phyloP scores from a whole-genome alignment of 2,888 invertebrate genomes.

The Blastobasis adustella region DNA sequence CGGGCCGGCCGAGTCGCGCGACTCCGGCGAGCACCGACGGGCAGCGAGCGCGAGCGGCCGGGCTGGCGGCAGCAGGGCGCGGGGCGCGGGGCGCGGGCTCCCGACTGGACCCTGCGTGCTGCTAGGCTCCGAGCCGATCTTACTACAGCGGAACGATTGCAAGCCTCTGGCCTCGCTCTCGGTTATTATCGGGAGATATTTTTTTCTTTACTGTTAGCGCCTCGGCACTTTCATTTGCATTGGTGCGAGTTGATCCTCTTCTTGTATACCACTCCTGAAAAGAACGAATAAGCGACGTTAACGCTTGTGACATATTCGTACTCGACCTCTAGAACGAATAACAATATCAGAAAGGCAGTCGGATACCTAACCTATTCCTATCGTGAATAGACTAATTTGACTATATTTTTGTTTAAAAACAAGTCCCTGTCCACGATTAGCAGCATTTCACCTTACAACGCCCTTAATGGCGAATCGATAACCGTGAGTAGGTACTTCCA shows the following conservation, averaged over 20 bases:
- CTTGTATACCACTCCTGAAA: slow-evolving; percentile 63
- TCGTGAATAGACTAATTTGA: too few relatives aligned
- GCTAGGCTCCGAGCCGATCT: slow-evolving; percentile 17
- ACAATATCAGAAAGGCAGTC: slow-evolving; percentile 30
- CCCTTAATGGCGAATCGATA: background rate
- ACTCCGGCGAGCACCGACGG: slow-evolving; percentile 72
- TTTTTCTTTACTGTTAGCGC: slow-evolving; percentile 33
- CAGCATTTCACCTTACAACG: too few relatives aligned
- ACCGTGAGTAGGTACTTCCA: slow-evolving; percentile 5
- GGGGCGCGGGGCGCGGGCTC: slow-evolving; percentile 33
- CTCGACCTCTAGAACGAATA: background rate
- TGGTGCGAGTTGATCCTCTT: slow-evolving; percentile 23
- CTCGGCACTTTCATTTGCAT: slow-evolving; percentile 51
- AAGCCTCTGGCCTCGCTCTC: too few relatives aligned
- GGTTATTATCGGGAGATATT: slow-evolving; percentile 27
- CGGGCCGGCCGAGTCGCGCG: slow-evolving; percentile 71
- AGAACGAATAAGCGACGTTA: slow-evolving; percentile 15
- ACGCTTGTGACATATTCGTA: too few relatives aligned
- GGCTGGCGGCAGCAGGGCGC: slow-evolving; percentile 51
- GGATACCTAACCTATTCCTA: slow-evolving; percentile 6
- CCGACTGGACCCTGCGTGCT: slow-evolving; percentile 36
- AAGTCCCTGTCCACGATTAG: too few relatives aligned
- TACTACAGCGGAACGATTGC: too few relatives aligned
- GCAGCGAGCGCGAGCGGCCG: slow-evolving; percentile 59
- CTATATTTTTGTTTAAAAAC: too few relatives aligned